Evolutionary conservation across 2,113 vertebrate genomes (phyloP).

Genomic region (Pyxicephalus adspersus): DNA sequence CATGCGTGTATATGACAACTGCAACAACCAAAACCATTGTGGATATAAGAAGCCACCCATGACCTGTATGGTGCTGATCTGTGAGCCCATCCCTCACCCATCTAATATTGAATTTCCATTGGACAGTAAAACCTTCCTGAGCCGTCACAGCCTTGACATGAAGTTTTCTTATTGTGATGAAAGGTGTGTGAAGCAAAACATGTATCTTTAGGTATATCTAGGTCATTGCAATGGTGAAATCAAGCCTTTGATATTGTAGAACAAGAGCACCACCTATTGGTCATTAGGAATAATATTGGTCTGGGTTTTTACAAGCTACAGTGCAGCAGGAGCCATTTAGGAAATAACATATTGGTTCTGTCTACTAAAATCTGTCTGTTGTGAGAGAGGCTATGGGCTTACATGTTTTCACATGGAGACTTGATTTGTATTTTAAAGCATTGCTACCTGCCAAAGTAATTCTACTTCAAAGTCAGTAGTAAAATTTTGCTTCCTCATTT

Average conservation of each 20-base stretch:
- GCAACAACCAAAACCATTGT: conserved; percentile 71
- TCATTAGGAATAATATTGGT: no score
- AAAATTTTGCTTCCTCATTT: no score
- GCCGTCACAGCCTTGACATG: conserved; percentile 98
- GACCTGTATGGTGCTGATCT: conserved; percentile 93
- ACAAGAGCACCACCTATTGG: neutral
- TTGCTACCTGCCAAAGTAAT: no score
- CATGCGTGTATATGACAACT: conserved; percentile 79
- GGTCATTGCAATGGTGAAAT: neutral
- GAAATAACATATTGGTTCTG: no score
- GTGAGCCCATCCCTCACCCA: conserved; percentile 95
- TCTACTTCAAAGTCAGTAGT: no score
- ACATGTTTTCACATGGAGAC: no score
- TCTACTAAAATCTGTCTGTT: no score
- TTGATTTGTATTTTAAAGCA: no score
- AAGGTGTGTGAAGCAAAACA: conserved; percentile 72
- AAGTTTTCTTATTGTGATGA: conserved; percentile 98
- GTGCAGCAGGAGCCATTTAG: no score
- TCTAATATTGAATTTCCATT: conserved; percentile 96
- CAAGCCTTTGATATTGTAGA: neutral
- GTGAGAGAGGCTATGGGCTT: no score
- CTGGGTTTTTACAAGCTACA: no score
- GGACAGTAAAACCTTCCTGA: conserved; percentile 98
- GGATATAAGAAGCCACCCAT: conserved; percentile 83
- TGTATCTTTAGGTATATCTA: no score